phyloP scores from a whole-genome alignment of 1,140 invertebrate genomes.

The Harpegnathos saltator region DNA sequence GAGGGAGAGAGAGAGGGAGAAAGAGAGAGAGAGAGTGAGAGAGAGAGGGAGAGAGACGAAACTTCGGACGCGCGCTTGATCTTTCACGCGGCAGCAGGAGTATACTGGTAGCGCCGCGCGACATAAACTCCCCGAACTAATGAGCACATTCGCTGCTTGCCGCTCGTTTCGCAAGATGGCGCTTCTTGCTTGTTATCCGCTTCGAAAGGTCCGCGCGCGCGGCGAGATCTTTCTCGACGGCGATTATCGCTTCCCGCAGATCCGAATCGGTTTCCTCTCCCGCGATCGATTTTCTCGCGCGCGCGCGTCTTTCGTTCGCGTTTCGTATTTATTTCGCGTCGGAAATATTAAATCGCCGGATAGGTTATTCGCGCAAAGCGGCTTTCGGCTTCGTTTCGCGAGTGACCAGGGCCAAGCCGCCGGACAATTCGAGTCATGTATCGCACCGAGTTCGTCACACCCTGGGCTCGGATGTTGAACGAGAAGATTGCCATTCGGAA shows the following conservation, averaged over 20 bases:
- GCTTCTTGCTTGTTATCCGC: conserved; percentile 48
- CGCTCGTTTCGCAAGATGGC: conserved; percentile 66
- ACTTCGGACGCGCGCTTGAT: not conserved
- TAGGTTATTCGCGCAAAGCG: not conserved
- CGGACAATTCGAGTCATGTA: conserved; percentile 33
- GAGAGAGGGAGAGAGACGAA: too few relatives aligned
- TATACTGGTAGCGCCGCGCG: conserved; percentile 63
- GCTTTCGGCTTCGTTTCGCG: too few relatives aligned
- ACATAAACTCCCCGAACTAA: conserved; percentile 66
- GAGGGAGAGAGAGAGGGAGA: too few relatives aligned
- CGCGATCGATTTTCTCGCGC: conserved; percentile 3
- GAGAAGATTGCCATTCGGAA: conserved; percentile 60
- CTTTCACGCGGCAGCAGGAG: not conserved
- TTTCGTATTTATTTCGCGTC: conserved; percentile 29
- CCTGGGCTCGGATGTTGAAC: conserved; percentile 74
- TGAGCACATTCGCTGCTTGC: conserved; percentile 48
- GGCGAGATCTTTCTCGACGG: not conserved
- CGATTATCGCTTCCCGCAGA: not conserved
- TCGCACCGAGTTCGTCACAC: conserved; percentile 69
- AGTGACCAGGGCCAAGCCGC: conserved; percentile 23
- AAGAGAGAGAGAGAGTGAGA: too few relatives aligned
- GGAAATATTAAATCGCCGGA: not conserved
- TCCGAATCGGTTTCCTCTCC: not conserved
- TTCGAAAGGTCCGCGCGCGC: not conserved
- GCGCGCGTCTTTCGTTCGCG: not conserved